These are phyloP conservation scores for Anastatus disparis DNA, from an alignment of 1,140 invertebrate genomes.

Conservation along the genomic window DNA sequence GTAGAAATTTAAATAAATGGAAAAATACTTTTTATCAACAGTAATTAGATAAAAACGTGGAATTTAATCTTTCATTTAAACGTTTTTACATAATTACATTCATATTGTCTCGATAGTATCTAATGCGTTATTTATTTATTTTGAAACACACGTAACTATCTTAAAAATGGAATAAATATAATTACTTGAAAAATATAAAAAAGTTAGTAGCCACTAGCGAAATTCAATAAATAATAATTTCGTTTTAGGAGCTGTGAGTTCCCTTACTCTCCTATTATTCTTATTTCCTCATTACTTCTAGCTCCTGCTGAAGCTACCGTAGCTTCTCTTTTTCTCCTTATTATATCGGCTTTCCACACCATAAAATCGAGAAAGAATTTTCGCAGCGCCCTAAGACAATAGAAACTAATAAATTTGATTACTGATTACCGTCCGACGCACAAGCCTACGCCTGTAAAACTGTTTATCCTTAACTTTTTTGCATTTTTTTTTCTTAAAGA, in stretches of 20 bases:
- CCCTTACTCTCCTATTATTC: conserved; percentile 59
- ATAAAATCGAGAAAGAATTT: conserved; percentile 69
- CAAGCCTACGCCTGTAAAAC: neutral
- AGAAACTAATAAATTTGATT: conserved; percentile 70
- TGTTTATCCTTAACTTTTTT: conserved; percentile 21
- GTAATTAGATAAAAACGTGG: no score
- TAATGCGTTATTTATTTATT: no score
- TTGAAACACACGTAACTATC: no score
- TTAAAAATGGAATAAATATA: no score
- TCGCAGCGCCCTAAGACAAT: conserved; percentile 65
- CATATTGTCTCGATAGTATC: no score
- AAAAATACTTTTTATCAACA: no score
- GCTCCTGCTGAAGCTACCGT: conserved; percentile 59
- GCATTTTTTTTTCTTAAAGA: neutral
- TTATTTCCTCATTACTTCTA: conserved; percentile 68
- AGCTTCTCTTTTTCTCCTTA: conserved; percentile 62
- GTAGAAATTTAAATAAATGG: no score
- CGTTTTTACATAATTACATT: no score
- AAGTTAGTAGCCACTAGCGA: conserved; percentile 62
- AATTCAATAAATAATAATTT: conserved; percentile 66
- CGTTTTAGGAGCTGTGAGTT: neutral
- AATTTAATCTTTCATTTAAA: no score
- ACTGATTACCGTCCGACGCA: conserved; percentile 61
- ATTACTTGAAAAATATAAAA: no score
- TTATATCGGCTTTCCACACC: conserved; percentile 69